phyloP scores from a whole-genome alignment of 64 coral and sea anemone genomes.

The Acropora yongei region DNA sequence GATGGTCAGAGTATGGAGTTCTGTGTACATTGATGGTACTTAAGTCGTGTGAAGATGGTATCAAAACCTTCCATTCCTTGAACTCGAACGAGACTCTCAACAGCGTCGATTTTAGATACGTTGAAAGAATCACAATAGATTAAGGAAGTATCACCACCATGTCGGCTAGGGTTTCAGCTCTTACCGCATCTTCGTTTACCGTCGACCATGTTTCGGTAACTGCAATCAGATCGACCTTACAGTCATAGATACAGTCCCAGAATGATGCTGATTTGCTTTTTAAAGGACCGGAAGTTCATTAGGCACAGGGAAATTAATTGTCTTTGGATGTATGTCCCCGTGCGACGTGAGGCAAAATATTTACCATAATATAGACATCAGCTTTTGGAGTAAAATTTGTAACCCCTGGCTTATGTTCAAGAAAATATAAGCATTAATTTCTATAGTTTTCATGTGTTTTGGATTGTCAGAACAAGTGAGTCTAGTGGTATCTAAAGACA shows the following conservation, averaged over 20 bases:
- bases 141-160: slow-evolving; percentile 33
- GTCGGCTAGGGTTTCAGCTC: not conserved
- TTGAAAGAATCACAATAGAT: slow-evolving; percentile 28
- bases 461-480: no score
- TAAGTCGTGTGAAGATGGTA: not conserved
- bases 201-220: no score
- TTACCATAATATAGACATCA: no score
- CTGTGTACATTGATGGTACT: slow-evolving; percentile 21
- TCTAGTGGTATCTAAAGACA: no score
- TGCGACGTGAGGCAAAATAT: no score
- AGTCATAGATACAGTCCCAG: slow-evolving; percentile 39
- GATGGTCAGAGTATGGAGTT: no score
- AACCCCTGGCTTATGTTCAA: no score
- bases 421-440: no score
- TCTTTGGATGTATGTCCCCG: no score
- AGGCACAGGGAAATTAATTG: slow-evolving; percentile 11
- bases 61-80: slow-evolving; percentile 32
- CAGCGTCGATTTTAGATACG: not conserved
- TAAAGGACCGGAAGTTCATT: slow-evolving; percentile 36
- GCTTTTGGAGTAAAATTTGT: no score
- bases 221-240: not conserved
- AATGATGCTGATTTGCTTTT: slow-evolving; percentile 50
- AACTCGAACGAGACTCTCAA: slow-evolving; percentile 44
- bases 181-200: no score
- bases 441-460: no score